These are phyloP conservation scores for Lutraria lutraria DNA, from an alignment of 2,888 invertebrate genomes.

Conservation along the genomic window DNA sequence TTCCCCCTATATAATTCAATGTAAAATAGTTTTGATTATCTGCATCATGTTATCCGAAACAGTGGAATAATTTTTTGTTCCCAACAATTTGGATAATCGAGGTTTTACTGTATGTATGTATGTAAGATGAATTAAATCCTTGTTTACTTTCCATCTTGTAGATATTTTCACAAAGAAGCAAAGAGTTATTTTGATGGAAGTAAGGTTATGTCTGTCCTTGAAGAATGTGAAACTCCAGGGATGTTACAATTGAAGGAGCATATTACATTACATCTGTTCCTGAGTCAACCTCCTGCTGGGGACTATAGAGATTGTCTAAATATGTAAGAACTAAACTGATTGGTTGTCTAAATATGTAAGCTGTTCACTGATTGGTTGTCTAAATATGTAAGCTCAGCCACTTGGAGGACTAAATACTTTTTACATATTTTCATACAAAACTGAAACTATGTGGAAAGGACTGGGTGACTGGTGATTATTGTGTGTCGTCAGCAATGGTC, in stretches of 20 bases:
- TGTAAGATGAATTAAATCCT: too few species aligned
- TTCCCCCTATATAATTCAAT: too few species aligned
- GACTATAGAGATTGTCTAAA: constrained; percentile 78
- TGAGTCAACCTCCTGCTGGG: constrained; percentile 82
- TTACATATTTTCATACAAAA: too few species aligned
- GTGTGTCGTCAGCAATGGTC: too few species aligned
- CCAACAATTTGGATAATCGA: too few species aligned
- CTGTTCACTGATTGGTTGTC: constrained; percentile 4
- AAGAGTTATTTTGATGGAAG: constrained; percentile 76
- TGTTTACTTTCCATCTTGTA: constrained; percentile 51
- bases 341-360: not conserved
- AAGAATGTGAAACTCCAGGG: constrained; percentile 58
- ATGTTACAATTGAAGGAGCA: constrained; percentile 75
- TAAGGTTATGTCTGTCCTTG: constrained; percentile 77
- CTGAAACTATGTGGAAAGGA: too few species aligned
- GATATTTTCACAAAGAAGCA: constrained; percentile 81
- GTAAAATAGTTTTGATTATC: too few species aligned
- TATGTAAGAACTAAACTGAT: constrained; percentile 54
- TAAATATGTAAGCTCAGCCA: not conserved
- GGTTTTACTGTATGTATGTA: too few species aligned
- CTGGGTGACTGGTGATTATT: too few species aligned
- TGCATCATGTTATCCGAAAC: too few species aligned
- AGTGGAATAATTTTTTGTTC: too few species aligned
- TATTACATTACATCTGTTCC: constrained; percentile 80
- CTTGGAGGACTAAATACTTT: too few species aligned